Conservation (phyloP, 2,113 vertebrate genomes). For the Muntiacus reevesi region DNA sequence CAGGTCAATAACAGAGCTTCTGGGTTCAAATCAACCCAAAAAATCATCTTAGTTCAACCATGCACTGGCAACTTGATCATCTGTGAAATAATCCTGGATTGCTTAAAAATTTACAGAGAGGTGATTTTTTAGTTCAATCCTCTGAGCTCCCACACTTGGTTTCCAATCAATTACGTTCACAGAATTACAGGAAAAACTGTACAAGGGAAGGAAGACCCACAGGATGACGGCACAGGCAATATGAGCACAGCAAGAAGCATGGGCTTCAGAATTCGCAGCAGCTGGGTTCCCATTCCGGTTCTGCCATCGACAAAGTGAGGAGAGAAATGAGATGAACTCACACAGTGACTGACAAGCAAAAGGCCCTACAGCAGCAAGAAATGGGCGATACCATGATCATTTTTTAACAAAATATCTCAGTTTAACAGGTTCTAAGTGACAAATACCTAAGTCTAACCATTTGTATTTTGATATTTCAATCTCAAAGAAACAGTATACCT, state of each 20-base stretch:
- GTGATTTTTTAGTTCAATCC: not conserved
- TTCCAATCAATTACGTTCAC: not conserved
- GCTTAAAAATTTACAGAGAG: not conserved
- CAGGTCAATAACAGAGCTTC: not conserved
- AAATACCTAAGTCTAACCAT: not conserved
- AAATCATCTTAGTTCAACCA: not conserved
- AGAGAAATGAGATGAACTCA: not conserved
- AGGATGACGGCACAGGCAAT: not conserved
- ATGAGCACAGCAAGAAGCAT: fast-evolving
- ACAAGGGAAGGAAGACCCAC: fast-evolving
- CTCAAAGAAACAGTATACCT: not conserved
- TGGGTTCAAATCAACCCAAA: not conserved
- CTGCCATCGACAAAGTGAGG: fast-evolving
- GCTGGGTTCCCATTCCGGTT: not conserved
- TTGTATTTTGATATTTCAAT: not conserved
- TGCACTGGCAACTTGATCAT: not conserved
- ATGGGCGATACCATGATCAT: fast-evolving
- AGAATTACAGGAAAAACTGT: not conserved
- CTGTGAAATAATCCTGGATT: not conserved
- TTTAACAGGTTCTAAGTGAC: not conserved
- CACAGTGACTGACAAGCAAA: not conserved
- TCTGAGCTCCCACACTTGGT: not conserved
- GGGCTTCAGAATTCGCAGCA: fast-evolving
- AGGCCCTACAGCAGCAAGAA: not conserved
- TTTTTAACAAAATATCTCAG: not conserved